These are phyloP conservation scores for Arrhamphus sclerolepis DNA, from an alignment of 2,797 vertebrate species.

Conservation along the genomic window DNA sequence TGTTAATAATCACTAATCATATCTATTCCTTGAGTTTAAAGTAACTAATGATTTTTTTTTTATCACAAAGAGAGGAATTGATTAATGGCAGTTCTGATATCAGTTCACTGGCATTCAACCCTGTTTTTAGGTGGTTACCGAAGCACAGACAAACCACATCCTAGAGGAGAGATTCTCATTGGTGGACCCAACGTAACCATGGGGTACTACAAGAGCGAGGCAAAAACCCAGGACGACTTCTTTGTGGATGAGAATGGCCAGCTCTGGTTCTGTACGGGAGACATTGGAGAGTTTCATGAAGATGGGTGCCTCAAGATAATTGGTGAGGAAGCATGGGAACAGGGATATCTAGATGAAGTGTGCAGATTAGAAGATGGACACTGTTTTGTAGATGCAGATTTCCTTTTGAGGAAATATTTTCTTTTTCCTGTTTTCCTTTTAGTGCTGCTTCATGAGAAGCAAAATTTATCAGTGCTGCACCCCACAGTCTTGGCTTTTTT, in stretches of 20 bases:
- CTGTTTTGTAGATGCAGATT: not conserved
- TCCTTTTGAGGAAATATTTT: not conserved
- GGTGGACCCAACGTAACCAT: constrained; percentile 92
- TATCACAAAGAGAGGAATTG: not conserved
- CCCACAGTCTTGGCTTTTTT: constrained; percentile 12
- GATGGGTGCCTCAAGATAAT: constrained; percentile 96
- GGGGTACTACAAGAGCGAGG: constrained; percentile 92
- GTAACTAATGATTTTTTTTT: constrained; percentile 29
- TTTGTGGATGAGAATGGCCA: constrained; percentile 88
- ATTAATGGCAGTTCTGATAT: constrained; percentile 1
- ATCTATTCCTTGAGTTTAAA: constrained; percentile 23
- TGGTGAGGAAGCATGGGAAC: constrained; percentile 79
- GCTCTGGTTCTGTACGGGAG: constrained; percentile 95
- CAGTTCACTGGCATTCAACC: not conserved
- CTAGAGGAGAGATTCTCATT: constrained; percentile 93
- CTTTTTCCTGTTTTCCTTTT: not conserved
- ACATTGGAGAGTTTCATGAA: constrained; percentile 91
- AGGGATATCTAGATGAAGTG: not conserved
- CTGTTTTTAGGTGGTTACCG: constrained; percentile 86
- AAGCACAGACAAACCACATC: constrained; percentile 89
- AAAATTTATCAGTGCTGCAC: constrained; percentile 11
- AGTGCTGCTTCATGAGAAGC: not conserved
- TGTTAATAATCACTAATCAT: constrained; percentile 33
- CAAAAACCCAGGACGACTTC: constrained; percentile 86
- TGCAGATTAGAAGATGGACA: not conserved